These are phyloP conservation scores for Arge pagana DNA, from an alignment of 2,888 invertebrate species.

Conservation along the genomic window DNA sequence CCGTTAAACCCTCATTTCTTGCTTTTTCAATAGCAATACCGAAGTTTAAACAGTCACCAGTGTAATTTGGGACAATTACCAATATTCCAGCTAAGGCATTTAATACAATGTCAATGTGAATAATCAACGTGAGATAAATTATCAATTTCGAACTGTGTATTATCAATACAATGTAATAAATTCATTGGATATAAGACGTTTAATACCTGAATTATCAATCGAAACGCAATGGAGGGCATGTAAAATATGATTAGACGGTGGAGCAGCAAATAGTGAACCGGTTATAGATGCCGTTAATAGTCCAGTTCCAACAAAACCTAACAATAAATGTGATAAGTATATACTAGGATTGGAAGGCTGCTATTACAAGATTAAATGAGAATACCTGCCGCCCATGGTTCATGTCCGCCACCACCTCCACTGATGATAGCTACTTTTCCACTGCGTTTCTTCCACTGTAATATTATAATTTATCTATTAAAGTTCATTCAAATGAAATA, in stretches of 20 bases:
- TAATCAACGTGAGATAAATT: too few species aligned
- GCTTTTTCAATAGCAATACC: slow-evolving; percentile 80
- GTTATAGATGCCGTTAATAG: slow-evolving; percentile 72
- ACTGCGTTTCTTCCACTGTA: slow-evolving; percentile 36
- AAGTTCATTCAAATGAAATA: too few species aligned
- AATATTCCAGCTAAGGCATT: slow-evolving; percentile 66
- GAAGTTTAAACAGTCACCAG: slow-evolving; percentile 80
- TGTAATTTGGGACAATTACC: slow-evolving; percentile 76
- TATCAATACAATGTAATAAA: slow-evolving; percentile 2
- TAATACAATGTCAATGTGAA: neutral
- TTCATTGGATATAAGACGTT: neutral
- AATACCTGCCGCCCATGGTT: slow-evolving; percentile 63
- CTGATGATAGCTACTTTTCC: slow-evolving; percentile 65
- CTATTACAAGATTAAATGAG: neutral
- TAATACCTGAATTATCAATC: slow-evolving; percentile 64
- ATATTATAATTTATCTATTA: too few species aligned
- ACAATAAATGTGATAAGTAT: neutral
- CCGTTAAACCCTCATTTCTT: slow-evolving; percentile 65
- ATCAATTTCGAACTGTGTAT: neutral
- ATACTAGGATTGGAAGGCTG: neutral
- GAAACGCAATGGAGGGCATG: slow-evolving; percentile 68
- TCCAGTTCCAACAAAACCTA: slow-evolving; percentile 79
- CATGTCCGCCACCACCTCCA: slow-evolving; percentile 86
- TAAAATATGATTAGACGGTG: slow-evolving; percentile 70
- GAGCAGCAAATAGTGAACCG: slow-evolving; percentile 79